Base-by-base conservation (phyloP, 2,113 vertebrate genomes). In the Podarcis cretensis region DNA sequence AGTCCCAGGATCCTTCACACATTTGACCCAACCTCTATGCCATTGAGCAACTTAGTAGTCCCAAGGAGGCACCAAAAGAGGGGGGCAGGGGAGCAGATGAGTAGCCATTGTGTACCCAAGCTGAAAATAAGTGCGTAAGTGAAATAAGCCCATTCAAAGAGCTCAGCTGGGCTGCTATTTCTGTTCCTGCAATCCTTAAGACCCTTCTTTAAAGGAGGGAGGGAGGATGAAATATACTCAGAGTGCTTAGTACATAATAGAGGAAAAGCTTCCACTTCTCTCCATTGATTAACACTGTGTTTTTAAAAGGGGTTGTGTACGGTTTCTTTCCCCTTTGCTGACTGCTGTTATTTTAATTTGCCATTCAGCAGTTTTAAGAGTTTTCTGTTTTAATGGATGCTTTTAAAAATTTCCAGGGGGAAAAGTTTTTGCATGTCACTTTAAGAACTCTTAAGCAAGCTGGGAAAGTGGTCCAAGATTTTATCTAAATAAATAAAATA, bases 321-420 rank as follows among this genome's bases (percentile, higher is more conserved):
- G 59, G 59, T 74, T 77, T 78, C 48, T 8, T 74, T 77, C 48
- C 48, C 37, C 76, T 85, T 85, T 85, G 84, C 84, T 77, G 84
- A 76, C 73, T 35, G 43, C 57, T 21, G 59, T 85, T 76, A 76
- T 85, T 85, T 85, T 85, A 85, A 85, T 85, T 85, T 77, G 84
- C 84, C 40, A 73, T 76, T 59, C 73, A 65, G 84, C 74, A 40
- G 35, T 63, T 85, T 85, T 43, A 63, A 65, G 73, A 65, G 73
- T 85, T 76, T 65, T 30, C 54, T 37, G 1, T 85, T 85, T 85
- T 85, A 85, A 85, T 85, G 73, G 84, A 85, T 76, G 73, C 35
- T 73, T 84, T 54, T 25, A 21, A 54, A 54, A 54, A 54, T 12
- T 54, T 54, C 48, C 48, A 54, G 48, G 48, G 23, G 27, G 18